These are phyloP conservation scores for Aphrophora alni DNA, from an alignment of 2,888 invertebrate species.

Conservation along the genomic window DNA sequence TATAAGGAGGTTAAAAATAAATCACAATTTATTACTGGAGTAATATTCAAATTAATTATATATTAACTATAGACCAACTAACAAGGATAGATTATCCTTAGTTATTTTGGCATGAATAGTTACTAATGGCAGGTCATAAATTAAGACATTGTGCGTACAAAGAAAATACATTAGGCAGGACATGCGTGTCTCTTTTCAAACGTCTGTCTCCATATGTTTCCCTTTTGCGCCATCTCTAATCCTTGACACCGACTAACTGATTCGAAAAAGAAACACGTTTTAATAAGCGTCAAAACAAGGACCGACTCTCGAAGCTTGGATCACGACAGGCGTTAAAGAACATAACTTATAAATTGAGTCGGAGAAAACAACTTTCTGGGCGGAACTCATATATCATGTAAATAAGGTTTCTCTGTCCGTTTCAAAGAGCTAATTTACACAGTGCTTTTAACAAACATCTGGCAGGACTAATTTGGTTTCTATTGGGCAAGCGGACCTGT, in stretches of 20 bases:
- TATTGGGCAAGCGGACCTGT: slow-evolving; percentile 5
- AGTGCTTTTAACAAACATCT: neutral
- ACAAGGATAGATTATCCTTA: neutral
- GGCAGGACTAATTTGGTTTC: neutral
- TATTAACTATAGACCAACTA: neutral
- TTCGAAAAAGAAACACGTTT: neutral
- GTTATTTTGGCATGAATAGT: neutral
- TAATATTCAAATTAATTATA: no score
- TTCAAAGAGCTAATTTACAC: neutral
- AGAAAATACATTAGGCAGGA: neutral
- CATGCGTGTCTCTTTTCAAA: neutral
- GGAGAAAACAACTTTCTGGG: neutral
- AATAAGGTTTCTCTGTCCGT: neutral
- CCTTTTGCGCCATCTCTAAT: neutral
- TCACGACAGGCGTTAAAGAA: neutral
- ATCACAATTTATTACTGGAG: no score
- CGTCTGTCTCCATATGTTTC: neutral
- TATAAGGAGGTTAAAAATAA: no score
- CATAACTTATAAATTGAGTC: slow-evolving; percentile 4
- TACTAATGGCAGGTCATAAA: neutral
- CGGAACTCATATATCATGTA: slow-evolving; percentile 9
- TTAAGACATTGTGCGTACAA: neutral
- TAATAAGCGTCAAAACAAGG: slow-evolving; percentile 9
- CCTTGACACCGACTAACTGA: neutral
- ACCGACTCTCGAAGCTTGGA: neutral